phyloP scores from a whole-genome alignment of 2,113 vertebrate species.

The Zeus faber region DNA sequence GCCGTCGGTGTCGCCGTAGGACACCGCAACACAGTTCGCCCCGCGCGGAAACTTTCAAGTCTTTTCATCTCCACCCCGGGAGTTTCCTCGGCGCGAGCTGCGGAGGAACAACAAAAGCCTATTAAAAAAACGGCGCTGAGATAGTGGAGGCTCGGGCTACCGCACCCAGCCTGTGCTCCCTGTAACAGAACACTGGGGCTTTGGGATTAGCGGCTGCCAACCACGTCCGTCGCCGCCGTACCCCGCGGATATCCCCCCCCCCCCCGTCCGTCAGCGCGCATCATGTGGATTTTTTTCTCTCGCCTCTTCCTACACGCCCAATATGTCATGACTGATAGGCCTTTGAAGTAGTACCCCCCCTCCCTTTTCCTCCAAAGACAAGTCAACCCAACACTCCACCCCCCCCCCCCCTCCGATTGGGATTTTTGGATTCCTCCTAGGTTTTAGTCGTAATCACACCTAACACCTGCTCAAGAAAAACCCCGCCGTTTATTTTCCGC shows the following conservation, averaged over 20 bases:
- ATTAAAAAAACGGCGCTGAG: slow-evolving; percentile 33
- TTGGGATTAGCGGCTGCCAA: too few species aligned
- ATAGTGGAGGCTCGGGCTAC: slow-evolving; percentile 19
- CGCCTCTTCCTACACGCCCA: too few species aligned
- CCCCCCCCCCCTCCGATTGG: too few species aligned
- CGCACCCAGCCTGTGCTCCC: slow-evolving; percentile 18
- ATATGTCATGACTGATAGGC: slow-evolving; percentile 10
- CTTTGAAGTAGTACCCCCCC: slow-evolving; percentile 23
- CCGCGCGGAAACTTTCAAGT: slow-evolving; percentile 31
- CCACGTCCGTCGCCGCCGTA: slow-evolving; percentile 15
- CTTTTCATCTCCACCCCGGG: too few species aligned
- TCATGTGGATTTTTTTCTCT: slow-evolving; percentile 8
- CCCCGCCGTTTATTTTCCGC: slow-evolving; percentile 31
- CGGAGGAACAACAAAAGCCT: slow-evolving; percentile 33
- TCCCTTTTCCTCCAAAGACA: slow-evolving; percentile 16
- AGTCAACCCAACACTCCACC: slow-evolving; percentile 10
- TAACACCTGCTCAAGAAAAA: slow-evolving; percentile 24
- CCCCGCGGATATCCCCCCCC: slow-evolving; percentile 17
- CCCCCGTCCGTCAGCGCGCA: slow-evolving; percentile 12
- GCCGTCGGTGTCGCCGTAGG: slow-evolving; percentile 18
- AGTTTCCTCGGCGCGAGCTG: too few species aligned
- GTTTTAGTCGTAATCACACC: slow-evolving; percentile 26
- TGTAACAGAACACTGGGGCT: slow-evolving; percentile 26
- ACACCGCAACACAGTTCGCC: slow-evolving; percentile 28
- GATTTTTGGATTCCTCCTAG: slow-evolving; percentile 36